These are phyloP conservation scores for Philonicus albiceps DNA, from an alignment of 2,888 invertebrate species.

Conservation along the genomic window DNA sequence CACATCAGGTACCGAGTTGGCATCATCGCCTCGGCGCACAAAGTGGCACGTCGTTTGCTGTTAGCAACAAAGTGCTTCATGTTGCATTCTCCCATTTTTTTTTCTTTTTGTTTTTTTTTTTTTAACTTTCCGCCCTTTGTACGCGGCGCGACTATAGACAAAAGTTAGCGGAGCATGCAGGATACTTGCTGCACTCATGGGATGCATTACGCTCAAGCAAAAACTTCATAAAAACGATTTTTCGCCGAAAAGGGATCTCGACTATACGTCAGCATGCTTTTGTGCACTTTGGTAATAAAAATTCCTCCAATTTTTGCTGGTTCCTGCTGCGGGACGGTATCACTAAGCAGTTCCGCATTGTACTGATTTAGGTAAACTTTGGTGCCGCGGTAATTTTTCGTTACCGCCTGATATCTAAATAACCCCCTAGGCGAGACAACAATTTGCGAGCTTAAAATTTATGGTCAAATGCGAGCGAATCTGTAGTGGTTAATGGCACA, in stretches of 20 bases:
- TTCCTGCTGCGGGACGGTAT: neutral
- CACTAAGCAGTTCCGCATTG: constrained; percentile 19
- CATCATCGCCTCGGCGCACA: neutral
- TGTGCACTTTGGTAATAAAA: constrained; percentile 37
- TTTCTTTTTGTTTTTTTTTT: neutral
- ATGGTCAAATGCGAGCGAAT: neutral
- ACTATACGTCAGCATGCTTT: constrained; percentile 13
- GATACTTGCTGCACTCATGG: neutral
- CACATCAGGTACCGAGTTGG: neutral
- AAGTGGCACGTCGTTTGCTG: neutral
- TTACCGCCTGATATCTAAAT: constrained; percentile 21
- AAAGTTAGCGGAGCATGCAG: constrained; percentile 8
- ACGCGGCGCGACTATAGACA: neutral
- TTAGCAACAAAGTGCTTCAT: neutral
- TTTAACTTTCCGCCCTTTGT: constrained; percentile 8
- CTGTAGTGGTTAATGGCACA: constrained; percentile 1
- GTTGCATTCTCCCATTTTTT: neutral
- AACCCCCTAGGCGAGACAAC: constrained; percentile 5
- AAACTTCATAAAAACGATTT: constrained; percentile 23
- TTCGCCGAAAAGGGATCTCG: neutral
- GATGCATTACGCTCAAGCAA: neutral
- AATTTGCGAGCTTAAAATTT: neutral
- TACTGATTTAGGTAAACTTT: constrained; percentile 34
- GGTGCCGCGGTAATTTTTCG: constrained; percentile 7
- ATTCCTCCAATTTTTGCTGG: constrained; percentile 1